phyloP scores from a whole-genome alignment of 2,797 vertebrate species.

The Balearica regulorum region DNA sequence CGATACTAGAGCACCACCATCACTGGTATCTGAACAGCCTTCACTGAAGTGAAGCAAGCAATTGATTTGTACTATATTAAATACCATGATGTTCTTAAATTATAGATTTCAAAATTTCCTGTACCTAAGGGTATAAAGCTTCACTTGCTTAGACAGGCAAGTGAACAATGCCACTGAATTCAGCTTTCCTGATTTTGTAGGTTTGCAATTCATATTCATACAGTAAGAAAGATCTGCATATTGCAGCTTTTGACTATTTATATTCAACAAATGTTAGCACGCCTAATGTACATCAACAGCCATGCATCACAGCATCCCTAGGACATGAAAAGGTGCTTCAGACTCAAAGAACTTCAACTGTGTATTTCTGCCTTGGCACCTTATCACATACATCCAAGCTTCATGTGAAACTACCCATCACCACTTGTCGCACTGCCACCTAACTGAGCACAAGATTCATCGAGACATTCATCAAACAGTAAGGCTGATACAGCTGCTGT shows the following conservation, averaged over 20 bases:
- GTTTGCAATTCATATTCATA: background rate
- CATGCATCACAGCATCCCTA: background rate
- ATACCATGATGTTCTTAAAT: background rate
- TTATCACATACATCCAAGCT: background rate
- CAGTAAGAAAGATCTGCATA: background rate
- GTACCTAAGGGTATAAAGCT: background rate
- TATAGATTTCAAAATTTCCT: background rate
- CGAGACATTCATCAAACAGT: background rate
- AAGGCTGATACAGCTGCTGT: background rate
- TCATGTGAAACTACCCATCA: background rate
- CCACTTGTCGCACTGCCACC: accelerated
- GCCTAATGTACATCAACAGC: background rate
- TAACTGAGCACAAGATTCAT: background rate
- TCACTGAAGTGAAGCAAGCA: background rate
- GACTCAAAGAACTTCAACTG: background rate
- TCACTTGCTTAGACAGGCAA: background rate
- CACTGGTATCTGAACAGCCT: background rate
- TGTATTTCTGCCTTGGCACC: background rate
- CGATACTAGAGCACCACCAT: background rate
- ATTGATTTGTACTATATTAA: background rate
- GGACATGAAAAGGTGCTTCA: background rate
- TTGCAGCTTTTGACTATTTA: background rate
- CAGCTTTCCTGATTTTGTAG: background rate
- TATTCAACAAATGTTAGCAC: background rate
- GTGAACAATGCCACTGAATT: background rate